phyloP scores from a whole-genome alignment of 2,113 vertebrate species.

The Rhinolophus ferrumequinum region DNA sequence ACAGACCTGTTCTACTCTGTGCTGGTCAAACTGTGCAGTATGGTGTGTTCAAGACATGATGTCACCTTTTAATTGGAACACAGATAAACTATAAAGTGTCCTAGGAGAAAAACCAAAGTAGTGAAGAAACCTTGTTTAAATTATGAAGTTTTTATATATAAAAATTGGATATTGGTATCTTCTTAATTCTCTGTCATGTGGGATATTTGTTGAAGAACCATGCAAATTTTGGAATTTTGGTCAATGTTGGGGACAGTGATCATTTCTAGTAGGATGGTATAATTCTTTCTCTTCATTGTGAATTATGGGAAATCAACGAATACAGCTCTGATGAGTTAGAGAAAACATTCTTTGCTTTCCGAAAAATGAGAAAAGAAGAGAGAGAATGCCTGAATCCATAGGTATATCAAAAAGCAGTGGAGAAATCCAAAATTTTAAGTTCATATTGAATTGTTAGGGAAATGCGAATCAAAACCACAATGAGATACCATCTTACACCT shows the following conservation, averaged over 20 bases:
- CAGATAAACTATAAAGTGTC: slow-evolving; percentile 8
- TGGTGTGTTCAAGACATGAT: neutral
- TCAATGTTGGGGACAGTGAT: neutral
- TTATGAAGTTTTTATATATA: neutral
- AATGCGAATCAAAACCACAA: too few relatives aligned
- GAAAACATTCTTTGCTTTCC: neutral
- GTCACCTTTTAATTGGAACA: neutral
- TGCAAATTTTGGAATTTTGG: neutral
- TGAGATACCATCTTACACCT: too few relatives aligned
- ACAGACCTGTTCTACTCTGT: neutral
- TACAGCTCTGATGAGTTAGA: neutral
- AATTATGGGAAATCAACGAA: neutral
- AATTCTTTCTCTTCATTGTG: neutral
- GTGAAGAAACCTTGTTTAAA: neutral
- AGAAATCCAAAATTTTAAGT: neutral
- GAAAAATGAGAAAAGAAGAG: neutral
- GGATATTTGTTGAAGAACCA: neutral
- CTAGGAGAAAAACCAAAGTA: neutral
- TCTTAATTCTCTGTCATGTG: neutral
- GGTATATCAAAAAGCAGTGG: neutral
- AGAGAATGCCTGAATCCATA: neutral
- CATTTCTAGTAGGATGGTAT: neutral
- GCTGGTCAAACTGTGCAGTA: neutral
- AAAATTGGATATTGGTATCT: neutral
- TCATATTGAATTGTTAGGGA: neutral